These are phyloP conservation scores for Thamnaconus septentrionalis DNA, from an alignment of 2,113 vertebrate species.

Conservation along the genomic window DNA sequence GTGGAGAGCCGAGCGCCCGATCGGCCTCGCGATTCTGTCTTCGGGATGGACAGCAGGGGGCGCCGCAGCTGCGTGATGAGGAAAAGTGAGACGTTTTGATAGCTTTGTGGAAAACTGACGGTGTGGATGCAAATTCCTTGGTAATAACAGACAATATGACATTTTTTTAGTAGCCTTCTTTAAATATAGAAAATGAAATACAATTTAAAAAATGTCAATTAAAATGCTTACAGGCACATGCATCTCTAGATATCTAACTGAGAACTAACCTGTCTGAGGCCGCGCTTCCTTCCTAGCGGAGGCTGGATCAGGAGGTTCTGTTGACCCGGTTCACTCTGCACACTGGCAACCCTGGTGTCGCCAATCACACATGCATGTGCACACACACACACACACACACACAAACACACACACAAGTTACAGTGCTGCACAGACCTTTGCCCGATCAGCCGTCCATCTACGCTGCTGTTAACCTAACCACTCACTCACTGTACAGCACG, in stretches of 20 bases:
- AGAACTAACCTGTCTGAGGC: slow-evolving; percentile 86
- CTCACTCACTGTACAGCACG: slow-evolving; percentile 43
- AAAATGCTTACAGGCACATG: no score
- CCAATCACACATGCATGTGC: slow-evolving; percentile 14
- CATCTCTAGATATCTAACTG: not conserved
- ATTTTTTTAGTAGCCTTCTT: no score
- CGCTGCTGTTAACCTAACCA: slow-evolving; percentile 46
- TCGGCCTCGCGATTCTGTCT: slow-evolving; percentile 85
- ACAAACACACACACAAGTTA: not conserved
- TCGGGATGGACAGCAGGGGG: slow-evolving; percentile 92
- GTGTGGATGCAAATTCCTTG: no score
- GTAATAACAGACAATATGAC: no score
- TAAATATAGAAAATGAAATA: no score
- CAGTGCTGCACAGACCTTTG: not conserved
- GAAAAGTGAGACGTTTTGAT: no score
- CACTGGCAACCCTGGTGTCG: slow-evolving; percentile 90
- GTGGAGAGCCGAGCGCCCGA: slow-evolving; percentile 91
- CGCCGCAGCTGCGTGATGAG: slow-evolving; percentile 81
- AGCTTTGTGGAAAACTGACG: no score
- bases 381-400: slow-evolving; percentile 11
- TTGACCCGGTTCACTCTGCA: slow-evolving; percentile 97
- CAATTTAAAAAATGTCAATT: no score
- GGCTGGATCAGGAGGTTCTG: slow-evolving; percentile 94
- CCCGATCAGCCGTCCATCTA: not conserved
- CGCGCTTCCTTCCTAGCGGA: slow-evolving; percentile 91